A percentile compares a stretch with the other conserved stretches of the same genome.
Conservation (phyloP, 2,888 invertebrate genomes). For the Dendrolimus pini region DNA sequence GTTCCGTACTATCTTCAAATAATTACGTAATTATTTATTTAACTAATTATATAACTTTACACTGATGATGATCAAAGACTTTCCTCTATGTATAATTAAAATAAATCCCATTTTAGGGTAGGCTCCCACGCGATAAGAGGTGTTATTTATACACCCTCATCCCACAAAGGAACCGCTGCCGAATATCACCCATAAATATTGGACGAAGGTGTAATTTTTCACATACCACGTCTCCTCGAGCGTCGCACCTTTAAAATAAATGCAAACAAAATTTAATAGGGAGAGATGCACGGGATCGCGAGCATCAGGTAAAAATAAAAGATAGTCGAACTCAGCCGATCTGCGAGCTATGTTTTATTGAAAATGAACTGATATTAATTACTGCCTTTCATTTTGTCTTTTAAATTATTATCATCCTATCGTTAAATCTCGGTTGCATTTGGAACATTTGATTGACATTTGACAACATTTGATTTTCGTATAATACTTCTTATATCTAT, state of each 20-base stretch:
- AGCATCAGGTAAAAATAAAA: constrained; percentile 73
- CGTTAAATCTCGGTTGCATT: too few relatives aligned
- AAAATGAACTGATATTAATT: neutral
- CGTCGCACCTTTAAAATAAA: constrained; percentile 77
- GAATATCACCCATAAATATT: constrained; percentile 78
- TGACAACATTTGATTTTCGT: too few relatives aligned
- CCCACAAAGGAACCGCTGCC: constrained; percentile 76
- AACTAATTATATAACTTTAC: too few relatives aligned
- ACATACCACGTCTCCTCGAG: constrained; percentile 73
- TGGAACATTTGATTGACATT: too few relatives aligned
- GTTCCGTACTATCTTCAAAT: too few relatives aligned
- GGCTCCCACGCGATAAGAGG: constrained; percentile 76
- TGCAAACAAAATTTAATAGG: constrained; percentile 78
- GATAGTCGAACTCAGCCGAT: constrained; percentile 59
- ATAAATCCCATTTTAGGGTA: constrained; percentile 73
- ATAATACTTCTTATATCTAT: too few relatives aligned
- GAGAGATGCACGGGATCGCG: constrained; percentile 75
- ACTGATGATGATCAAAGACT: constrained; percentile 4
- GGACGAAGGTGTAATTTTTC: constrained; percentile 77
- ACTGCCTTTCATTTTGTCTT: too few relatives aligned
- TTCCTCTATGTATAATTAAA: constrained; percentile 68
- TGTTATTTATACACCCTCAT: constrained; percentile 76
- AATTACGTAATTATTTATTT: too few relatives aligned
- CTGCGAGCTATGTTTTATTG: constrained; percentile 59
- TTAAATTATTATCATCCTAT: too few relatives aligned